Evolutionary conservation across 1,140 invertebrate species (phyloP).

Genomic region (Anoplophora glabripennis): DNA sequence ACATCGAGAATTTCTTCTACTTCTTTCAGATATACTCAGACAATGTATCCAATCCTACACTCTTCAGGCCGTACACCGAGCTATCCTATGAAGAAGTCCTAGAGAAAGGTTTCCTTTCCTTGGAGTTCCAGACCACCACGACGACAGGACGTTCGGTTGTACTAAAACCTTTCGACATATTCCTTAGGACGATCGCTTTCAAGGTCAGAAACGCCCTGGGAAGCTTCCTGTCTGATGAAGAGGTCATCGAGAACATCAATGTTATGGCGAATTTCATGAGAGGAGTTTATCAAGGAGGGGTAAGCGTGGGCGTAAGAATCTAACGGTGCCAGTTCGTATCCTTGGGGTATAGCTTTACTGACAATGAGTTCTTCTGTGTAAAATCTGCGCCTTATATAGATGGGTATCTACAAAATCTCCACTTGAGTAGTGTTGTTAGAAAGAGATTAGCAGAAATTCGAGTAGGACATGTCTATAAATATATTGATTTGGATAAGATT

Average conservation of each 20-base stretch:
- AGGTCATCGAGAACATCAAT: conserved; percentile 23
- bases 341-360: no score
- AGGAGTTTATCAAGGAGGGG: conserved; percentile 23
- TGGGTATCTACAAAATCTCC: no score
- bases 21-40: conserved; percentile 12
- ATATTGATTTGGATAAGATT: no score
- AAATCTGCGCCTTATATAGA: no score
- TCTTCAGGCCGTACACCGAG: conserved; percentile 13
- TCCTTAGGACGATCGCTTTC: conserved; percentile 25
- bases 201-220: conserved; percentile 26
- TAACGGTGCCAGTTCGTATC: no score
- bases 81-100: conserved; percentile 28
- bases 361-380: no score
- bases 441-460: no score
- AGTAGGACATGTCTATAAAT: no score
- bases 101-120: conserved; percentile 23
- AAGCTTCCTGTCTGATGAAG: conserved; percentile 16
- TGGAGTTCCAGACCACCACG: neutral
- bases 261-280: conserved; percentile 30
- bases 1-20: neutral
- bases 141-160: neutral
- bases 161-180: conserved; percentile 27
- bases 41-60: conserved; percentile 12
- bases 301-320: conserved; percentile 11
- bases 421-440: no score